Evolutionary conservation across 2,888 invertebrate species (phyloP).

Genomic region (Cephus runcator): DNA sequence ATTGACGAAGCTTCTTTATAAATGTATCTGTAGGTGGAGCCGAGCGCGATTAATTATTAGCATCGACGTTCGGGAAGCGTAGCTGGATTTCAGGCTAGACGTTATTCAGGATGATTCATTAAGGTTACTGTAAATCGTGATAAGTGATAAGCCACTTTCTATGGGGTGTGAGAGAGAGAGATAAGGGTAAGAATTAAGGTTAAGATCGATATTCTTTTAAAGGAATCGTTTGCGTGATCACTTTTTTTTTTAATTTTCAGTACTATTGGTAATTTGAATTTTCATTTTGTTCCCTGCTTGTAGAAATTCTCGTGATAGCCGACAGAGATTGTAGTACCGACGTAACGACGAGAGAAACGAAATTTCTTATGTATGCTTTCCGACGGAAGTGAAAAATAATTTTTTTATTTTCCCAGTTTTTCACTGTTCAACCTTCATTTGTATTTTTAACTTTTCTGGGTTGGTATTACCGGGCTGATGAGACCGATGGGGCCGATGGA

Average conservation of each 20-base stretch:
- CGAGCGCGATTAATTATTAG: neutral
- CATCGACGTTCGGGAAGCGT: neutral
- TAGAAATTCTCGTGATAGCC: neutral
- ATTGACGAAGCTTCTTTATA: neutral
- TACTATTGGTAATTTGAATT: neutral
- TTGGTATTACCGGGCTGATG: neutral
- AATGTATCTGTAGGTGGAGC: neutral
- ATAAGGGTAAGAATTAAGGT: neutral
- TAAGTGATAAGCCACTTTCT: neutral
- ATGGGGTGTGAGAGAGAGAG: neutral
- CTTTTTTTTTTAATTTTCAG: neutral
- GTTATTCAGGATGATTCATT: neutral
- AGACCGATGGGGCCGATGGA: neutral
- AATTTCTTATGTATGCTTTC: neutral
- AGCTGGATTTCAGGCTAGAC: neutral
- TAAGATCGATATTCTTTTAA: neutral
- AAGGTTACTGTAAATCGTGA: neutral
- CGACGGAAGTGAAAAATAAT: neutral
- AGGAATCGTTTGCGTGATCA: neutral
- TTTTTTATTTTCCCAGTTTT: neutral
- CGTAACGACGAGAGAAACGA: neutral
- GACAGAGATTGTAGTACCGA: neutral
- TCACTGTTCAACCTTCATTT: neutral
- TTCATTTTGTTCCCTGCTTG: neutral
- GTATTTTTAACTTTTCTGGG: neutral